phyloP scores from a whole-genome alignment of 2,113 vertebrate genomes.

The Thermophis baileyi region DNA sequence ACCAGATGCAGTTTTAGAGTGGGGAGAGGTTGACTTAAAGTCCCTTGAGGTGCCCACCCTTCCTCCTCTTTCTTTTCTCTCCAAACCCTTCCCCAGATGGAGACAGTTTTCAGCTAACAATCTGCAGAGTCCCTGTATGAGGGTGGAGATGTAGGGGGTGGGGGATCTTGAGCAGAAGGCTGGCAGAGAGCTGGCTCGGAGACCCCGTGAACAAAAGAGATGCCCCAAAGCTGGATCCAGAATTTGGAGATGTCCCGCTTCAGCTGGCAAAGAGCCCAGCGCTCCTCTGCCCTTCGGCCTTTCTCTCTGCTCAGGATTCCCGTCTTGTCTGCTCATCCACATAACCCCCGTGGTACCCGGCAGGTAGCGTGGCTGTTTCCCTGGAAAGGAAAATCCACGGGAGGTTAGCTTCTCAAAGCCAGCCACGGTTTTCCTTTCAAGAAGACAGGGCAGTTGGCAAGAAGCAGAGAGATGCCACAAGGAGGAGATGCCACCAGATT shows the following conservation, averaged over 20 bases:
- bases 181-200: conserved; percentile 31
- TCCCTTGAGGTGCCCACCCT: conserved; percentile 58
- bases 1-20: conserved; percentile 71
- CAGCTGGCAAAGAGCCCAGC: conserved; percentile 37
- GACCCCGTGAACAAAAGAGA: conserved; percentile 26
- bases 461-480: neutral
- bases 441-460: neutral
- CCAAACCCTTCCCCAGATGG: conserved; percentile 50
- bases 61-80: conserved; percentile 37
- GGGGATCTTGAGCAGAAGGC: conserved; percentile 4
- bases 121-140: conserved; percentile 49
- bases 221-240: conserved; percentile 40
- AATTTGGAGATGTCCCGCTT: conserved; percentile 31
- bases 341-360: conserved; percentile 51
- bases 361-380: conserved; percentile 58
- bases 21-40: conserved; percentile 63
- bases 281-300: conserved; percentile 41
- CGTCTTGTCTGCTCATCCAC: conserved; percentile 48
- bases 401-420: conserved; percentile 13
- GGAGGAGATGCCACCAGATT: neutral
- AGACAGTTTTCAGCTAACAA: conserved; percentile 57
- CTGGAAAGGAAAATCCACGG: conserved; percentile 37
- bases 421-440: neutral
- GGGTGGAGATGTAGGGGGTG: neutral
- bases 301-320: conserved; percentile 53